Percentiles rank a stretch among this genome's conserved stretches.
These are phyloP conservation scores for Halisarca cf. caerulea DNA, from an alignment of 37 sponge, comb jelly and placozoan genomes.

Conservation along the genomic window DNA sequence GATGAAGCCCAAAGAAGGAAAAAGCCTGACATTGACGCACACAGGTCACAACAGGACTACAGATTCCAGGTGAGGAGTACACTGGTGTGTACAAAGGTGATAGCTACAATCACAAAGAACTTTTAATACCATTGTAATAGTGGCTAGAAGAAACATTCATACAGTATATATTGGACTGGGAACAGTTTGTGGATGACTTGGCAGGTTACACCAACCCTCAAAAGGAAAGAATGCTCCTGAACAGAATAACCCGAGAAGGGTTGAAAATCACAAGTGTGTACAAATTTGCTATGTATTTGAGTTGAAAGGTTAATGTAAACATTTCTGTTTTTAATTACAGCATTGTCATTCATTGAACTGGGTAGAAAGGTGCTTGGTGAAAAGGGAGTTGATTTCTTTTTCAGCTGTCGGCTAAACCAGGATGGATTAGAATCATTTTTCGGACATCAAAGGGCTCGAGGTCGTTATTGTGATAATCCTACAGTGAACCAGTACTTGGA, in stretches of 20 bases:
- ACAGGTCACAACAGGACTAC: background rate
- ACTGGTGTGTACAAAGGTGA: too few relatives aligned
- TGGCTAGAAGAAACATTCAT: slow-evolving; percentile 42
- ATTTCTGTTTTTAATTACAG: too few relatives aligned
- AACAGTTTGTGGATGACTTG: background rate
- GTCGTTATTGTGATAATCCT: background rate
- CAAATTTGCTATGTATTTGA: too few relatives aligned
- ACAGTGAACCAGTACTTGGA: too few relatives aligned
- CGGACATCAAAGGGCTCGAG: background rate
- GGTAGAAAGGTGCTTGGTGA: too few relatives aligned
- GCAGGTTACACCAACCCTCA: background rate
- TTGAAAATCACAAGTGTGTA: background rate
- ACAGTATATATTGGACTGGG: slow-evolving; percentile 44
- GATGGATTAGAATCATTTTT: background rate
- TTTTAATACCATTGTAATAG: background rate
- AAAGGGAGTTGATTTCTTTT: background rate
- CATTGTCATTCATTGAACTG: background rate
- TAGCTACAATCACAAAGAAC: background rate
- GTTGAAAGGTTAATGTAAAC: too few relatives aligned
- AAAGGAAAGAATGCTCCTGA: slow-evolving; percentile 10
- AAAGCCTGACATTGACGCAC: background rate
- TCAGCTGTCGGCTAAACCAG: background rate
- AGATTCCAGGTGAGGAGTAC: slow-evolving; percentile 29
- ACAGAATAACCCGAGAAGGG: background rate
- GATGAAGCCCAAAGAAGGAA: background rate